Evolutionary conservation across 2,797 vertebrate genomes (phyloP).

Genomic region (Vipera latastei): DNA sequence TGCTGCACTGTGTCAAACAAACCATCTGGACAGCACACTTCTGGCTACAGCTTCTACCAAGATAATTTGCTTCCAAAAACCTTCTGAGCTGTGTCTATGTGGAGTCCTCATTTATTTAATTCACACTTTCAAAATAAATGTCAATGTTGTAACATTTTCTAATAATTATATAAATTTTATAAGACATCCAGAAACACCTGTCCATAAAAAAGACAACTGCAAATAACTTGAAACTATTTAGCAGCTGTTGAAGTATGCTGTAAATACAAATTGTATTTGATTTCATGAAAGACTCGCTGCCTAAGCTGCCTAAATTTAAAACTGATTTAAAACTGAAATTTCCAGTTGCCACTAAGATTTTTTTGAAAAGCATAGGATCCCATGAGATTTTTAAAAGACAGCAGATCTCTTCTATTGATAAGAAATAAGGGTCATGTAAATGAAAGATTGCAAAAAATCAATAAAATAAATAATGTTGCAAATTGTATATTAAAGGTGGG

Average conservation of each 20-base stretch:
- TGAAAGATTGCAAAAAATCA: slow-evolving; percentile 65
- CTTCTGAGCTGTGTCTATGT: slow-evolving; percentile 34
- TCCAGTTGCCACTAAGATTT: slow-evolving; percentile 69
- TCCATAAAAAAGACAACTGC: slow-evolving; percentile 51
- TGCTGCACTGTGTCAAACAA: slow-evolving; percentile 53
- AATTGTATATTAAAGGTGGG: slow-evolving; percentile 24
- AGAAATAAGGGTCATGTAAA: slow-evolving; percentile 72
- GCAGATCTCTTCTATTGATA: slow-evolving; percentile 74
- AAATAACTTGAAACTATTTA: slow-evolving; percentile 68
- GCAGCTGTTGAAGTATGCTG: slow-evolving; percentile 72
- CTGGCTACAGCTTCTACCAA: slow-evolving; percentile 53
- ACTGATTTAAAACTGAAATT: slow-evolving; percentile 64
- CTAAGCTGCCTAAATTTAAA: slow-evolving; percentile 44
- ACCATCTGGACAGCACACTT: slow-evolving; percentile 65
- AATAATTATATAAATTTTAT: slow-evolving; percentile 45
- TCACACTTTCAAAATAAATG: slow-evolving; percentile 55
- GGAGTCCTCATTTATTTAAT: slow-evolving; percentile 43
- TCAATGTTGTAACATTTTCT: slow-evolving; percentile 31
- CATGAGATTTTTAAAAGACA: slow-evolving; percentile 74
- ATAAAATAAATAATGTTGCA: slow-evolving; percentile 47
- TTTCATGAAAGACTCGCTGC: slow-evolving; percentile 73
- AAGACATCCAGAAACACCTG: slow-evolving; percentile 58
- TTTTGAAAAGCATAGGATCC: slow-evolving; percentile 60
- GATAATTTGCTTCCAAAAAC: slow-evolving; percentile 47
- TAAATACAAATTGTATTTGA: slow-evolving; percentile 76